phyloP scores from a whole-genome alignment of 2,113 vertebrate genomes.

The Forbesichthys agassizii region DNA sequence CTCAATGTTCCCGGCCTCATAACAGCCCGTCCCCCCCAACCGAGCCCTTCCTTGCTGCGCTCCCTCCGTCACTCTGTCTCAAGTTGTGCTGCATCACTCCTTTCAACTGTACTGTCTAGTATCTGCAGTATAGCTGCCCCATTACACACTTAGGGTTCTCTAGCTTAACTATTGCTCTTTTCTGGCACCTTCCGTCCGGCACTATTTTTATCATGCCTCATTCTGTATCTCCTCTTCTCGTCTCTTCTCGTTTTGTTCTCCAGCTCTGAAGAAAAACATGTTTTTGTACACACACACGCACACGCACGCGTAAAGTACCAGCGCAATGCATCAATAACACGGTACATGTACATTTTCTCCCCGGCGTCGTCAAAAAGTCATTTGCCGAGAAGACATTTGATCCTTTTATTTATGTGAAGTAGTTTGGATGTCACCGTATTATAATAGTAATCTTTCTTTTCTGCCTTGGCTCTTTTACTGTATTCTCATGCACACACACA shows the following conservation, averaged over 20 bases:
- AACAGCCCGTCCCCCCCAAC: no score
- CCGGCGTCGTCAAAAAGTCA: not conserved
- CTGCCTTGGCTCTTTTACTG: not conserved
- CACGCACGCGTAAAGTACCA: not conserved
- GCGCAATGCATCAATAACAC: no score
- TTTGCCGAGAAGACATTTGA: not conserved
- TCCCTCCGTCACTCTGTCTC: no score
- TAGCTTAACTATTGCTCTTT: no score
- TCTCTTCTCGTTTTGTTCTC: not conserved
- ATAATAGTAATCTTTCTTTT: not conserved
- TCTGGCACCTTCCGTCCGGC: no score
- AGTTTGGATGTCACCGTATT: not conserved
- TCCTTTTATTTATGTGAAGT: not conserved
- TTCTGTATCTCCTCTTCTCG: not conserved
- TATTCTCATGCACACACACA: slow-evolving; percentile 3
- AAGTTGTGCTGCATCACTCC: no score
- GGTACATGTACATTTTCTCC: no score
- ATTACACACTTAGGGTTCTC: no score
- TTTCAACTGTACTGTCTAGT: no score
- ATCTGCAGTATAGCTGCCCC: no score
- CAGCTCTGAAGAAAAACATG: not conserved
- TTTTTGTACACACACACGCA: not conserved
- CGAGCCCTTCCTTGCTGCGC: no score
- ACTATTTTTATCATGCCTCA: no score
- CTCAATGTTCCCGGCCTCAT: slow-evolving; percentile 75